Evolutionary conservation across 2,888 invertebrate species (phyloP).

Genomic region (Pammene aurita): DNA sequence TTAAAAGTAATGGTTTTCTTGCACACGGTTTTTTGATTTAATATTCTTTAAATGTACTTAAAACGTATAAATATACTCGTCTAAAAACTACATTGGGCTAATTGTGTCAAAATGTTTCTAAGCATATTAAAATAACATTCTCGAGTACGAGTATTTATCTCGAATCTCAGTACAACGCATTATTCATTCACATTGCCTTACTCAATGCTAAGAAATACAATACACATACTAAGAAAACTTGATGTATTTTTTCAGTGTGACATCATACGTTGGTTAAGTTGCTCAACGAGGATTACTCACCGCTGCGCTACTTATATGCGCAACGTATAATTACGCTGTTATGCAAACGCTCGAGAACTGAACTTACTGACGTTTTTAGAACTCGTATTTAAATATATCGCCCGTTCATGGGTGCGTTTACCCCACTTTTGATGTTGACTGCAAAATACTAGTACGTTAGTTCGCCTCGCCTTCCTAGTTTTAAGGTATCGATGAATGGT

Average conservation of each 20-base stretch:
- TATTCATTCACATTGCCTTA: too few relatives aligned
- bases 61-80: too few relatives aligned
- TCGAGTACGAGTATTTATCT: too few relatives aligned
- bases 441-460: conserved; percentile 45
- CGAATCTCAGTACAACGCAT: too few relatives aligned
- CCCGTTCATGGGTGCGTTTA: conserved; percentile 51
- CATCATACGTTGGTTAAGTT: conserved; percentile 42
- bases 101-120: too few relatives aligned
- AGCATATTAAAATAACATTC: too few relatives aligned
- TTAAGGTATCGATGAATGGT: conserved; percentile 47
- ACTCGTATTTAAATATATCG: conserved; percentile 42
- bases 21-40: too few relatives aligned
- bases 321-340: conserved; percentile 49
- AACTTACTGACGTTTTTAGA: conserved; percentile 14
- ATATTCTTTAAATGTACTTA: too few relatives aligned
- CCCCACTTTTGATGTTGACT: conserved; percentile 41
- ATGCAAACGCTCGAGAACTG: conserved; percentile 54
- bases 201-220: too few relatives aligned
- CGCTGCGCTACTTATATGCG: conserved; percentile 31
- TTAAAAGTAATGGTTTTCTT: too few relatives aligned
- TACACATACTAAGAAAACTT: too few relatives aligned
- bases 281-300: conserved; percentile 55
- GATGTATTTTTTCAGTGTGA: conserved; percentile 22
- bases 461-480: not conserved
- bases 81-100: too few relatives aligned